A percentile compares a stretch with the other conserved stretches of the same genome.
Evolutionary conservation across 1,140 invertebrate species (phyloP).

Genomic region (Prorops nasuta): DNA sequence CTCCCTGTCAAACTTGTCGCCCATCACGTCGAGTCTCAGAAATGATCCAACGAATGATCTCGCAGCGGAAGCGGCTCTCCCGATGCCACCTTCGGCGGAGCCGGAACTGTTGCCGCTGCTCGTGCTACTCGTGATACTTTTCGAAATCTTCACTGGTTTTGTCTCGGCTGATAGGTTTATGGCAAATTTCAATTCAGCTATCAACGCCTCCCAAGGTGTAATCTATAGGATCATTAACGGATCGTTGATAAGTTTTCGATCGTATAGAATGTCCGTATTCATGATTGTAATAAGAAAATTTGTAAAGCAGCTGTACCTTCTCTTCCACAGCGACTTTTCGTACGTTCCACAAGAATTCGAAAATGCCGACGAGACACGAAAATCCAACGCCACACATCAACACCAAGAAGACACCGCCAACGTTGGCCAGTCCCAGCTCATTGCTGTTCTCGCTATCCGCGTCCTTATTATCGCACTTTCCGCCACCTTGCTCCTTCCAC

Average conservation of each 20-base stretch:
- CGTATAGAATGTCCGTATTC: background rate
- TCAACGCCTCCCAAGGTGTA: conserved; percentile 61
- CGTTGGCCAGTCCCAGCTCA: conserved; percentile 74
- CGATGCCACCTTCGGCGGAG: conserved; percentile 26
- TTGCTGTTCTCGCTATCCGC: conserved; percentile 20
- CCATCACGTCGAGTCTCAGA: conserved; percentile 39
- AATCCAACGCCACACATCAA: conserved; percentile 68
- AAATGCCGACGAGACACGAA: conserved; percentile 66
- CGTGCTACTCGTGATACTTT: too few relatives aligned
- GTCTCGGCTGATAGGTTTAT: conserved; percentile 63
- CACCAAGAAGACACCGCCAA: conserved; percentile 90
- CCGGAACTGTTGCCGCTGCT: conserved; percentile 24
- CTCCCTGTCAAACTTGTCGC: conserved; percentile 45
- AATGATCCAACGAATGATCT: conserved; percentile 45
- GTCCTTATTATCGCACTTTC: conserved; percentile 29
- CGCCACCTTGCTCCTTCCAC: conserved; percentile 70
- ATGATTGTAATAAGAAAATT: too few relatives aligned
- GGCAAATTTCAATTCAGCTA: conserved; percentile 63
- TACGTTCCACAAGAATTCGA: conserved; percentile 83
- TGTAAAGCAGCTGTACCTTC: too few relatives aligned
- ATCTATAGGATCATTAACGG: conserved; percentile 60
- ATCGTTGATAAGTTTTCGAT: background rate
- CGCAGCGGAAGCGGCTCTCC: conserved; percentile 30
- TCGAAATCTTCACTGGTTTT: conserved; percentile 59
- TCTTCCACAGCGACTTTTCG: conserved; percentile 74